Conservation (phyloP, 2,113 vertebrate genomes). For the Poecile atricapillus region DNA sequence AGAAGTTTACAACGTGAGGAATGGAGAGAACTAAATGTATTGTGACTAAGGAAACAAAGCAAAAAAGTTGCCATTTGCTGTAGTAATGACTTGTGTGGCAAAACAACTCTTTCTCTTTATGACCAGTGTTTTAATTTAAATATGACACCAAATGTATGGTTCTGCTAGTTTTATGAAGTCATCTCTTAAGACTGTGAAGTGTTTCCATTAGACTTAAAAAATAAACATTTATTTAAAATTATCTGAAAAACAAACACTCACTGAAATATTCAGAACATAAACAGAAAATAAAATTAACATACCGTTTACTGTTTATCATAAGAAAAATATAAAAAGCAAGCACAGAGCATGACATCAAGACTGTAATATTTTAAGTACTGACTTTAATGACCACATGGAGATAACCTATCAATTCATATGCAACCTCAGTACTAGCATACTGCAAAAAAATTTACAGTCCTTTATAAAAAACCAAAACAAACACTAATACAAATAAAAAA, state of each 20-base stretch:
- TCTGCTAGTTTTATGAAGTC: background rate
- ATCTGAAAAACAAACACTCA: background rate
- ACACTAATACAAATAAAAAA: background rate
- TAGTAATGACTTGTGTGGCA: background rate
- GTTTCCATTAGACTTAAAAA: background rate
- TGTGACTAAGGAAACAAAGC: background rate
- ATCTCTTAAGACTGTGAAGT: background rate
- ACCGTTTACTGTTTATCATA: background rate
- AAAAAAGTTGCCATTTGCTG: background rate
- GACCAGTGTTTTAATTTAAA: background rate
- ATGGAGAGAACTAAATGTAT: background rate
- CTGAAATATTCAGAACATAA: background rate
- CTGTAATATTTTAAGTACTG: background rate
- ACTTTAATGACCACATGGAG: background rate
- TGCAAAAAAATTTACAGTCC: background rate
- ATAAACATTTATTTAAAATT: background rate
- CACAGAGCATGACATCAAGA: background rate
- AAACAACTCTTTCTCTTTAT: background rate
- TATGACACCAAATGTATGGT: background rate
- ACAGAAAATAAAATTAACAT: background rate
- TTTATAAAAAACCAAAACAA: background rate
- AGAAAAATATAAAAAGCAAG: background rate
- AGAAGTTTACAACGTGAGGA: background rate
- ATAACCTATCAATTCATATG: background rate
- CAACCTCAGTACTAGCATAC: background rate